Base-by-base conservation (phyloP, 92 coral and sea anemone species). In the Desmophyllum pertusum region DNA sequence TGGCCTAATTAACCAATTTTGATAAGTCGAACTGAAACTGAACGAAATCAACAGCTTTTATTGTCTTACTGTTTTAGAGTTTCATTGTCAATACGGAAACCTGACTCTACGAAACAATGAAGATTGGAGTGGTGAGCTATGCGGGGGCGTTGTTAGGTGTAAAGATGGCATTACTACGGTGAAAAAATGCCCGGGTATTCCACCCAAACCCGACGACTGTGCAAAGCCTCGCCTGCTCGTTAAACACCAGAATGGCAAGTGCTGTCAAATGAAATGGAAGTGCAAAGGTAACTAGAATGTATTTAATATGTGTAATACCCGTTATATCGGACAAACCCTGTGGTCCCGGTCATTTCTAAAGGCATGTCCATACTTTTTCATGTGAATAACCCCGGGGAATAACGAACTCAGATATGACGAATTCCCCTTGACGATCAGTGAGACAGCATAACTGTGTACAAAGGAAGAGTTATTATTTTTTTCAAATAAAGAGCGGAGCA, bases 111-210 rank as follows among this genome's bases (percentile, higher is more conserved):
- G 89, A 17, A 88, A 94, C 55, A 91, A 92, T 45, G 95, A 94
- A 67, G 84, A 84, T 35, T 94, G 98, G 98, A 91, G 93, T 59
- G 98, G 98, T 15, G 90, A 94, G 61, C 79, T 94, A 25, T 94
- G 98, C 59, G 98, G 95, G 18, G 98, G 93, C 1, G 98, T 94
- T 7, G 86, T 94, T 17, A 65, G 87, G 39, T 94, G 98, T 64
- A 88, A 81, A 74, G 90, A 92, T 65, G 95, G 98, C 41, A 69
- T 92, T 36, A 59, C 83, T 33, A 81, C 76, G 25, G 87, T 94
- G 30, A 90, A 84, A 77, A 92, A 89, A 70, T 94, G 98, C 21
- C 81, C 95, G 5, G 92, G 93, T 41, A 86, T 94, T 38, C 98
- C 98, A 39, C 87, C 88, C 21, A 94, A 89, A 86, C 95, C 98